Base-by-base conservation (phyloP, 2,797 vertebrate species). In the Melanogrammus aeglefinus region DNA sequence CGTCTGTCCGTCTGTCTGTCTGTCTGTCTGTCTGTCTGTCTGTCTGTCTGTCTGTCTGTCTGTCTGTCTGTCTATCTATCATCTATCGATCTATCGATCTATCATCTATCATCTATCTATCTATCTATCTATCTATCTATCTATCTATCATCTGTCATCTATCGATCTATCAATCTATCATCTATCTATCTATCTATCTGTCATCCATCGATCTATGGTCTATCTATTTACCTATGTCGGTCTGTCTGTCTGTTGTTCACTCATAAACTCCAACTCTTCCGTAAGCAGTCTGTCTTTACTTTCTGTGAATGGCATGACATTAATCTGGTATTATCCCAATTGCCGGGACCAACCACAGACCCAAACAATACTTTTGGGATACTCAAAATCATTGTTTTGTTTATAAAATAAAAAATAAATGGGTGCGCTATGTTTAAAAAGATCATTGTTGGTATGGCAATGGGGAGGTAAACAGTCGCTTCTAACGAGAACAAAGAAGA, bases 341-440 rank as follows among this genome's bases (percentile, higher is more conserved):
- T 33, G 3, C 4, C 21, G 29, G 18, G 66, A 76, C 77, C 66
- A 84, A 79, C 78, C 12, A 13, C 1, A 24, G 39, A 31, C 69
- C 57, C 36, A 85, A 89, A 82, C 80, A 77, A 76, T 79, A 80
- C 75, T 88, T 85, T 77, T 39, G 76, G 74, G 79, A 85, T 86
- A 72, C 81, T 84, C 75, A 81, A 85, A 88, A 86, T 82, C 82
- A 79, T 73, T 51, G 63, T 75, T 85, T 88, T 80, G 80, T 78
- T 78, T 29, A 35, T 79, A 79, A 82, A 81, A 84, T 80, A 83
- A 81, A 83, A 79, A 35, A 72, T 5, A 18, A 29, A n/a, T 79
- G 77, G 74, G 71, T 36, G 74, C 18, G 75, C 77, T 73, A 39
- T 84, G 82, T 88, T 88, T 88, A 85, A 85, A 21, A 72, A 80